Evolutionary conservation across 2,113 vertebrate species (phyloP).

Genomic region (Phalacrocorax aristotelis): DNA sequence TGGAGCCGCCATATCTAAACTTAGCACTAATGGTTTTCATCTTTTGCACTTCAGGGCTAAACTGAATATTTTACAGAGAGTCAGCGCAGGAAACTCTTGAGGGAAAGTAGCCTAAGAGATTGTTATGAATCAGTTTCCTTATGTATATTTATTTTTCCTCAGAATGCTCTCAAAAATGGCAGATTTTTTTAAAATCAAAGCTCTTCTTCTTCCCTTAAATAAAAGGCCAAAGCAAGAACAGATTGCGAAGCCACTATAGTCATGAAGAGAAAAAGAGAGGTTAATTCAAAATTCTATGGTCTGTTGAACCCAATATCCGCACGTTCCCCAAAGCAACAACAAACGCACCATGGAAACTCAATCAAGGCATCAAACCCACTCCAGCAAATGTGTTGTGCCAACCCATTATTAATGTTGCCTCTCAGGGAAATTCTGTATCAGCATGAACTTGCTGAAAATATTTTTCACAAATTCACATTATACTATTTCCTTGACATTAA

Average conservation of each 20-base stretch:
- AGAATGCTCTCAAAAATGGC: neutral
- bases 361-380: slow-evolving; percentile 70
- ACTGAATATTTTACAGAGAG: slow-evolving; percentile 23
- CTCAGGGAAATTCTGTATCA: slow-evolving; percentile 69
- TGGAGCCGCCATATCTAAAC: neutral
- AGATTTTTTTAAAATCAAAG: neutral
- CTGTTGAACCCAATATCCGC: slow-evolving; percentile 66
- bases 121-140: slow-evolving; percentile 34
- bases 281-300: slow-evolving; percentile 75
- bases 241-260: slow-evolving; percentile 56
- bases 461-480: slow-evolving; percentile 54
- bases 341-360: slow-evolving; percentile 70
- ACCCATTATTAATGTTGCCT: slow-evolving; percentile 72
- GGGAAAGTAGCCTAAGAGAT: neutral
- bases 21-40: slow-evolving; percentile 8
- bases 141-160: slow-evolving; percentile 26
- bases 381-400: slow-evolving; percentile 70
- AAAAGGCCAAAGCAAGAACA: slow-evolving; percentile 45
- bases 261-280: slow-evolving; percentile 63
- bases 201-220: slow-evolving; percentile 5
- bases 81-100: neutral
- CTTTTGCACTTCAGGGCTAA: neutral
- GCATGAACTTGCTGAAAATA: slow-evolving; percentile 59
- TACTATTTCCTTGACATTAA: slow-evolving; percentile 38
- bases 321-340: slow-evolving; percentile 72